These are phyloP conservation scores for Pristionchus maxplancki DNA, from an alignment of 2,888 invertebrate species.

Conservation along the genomic window DNA sequence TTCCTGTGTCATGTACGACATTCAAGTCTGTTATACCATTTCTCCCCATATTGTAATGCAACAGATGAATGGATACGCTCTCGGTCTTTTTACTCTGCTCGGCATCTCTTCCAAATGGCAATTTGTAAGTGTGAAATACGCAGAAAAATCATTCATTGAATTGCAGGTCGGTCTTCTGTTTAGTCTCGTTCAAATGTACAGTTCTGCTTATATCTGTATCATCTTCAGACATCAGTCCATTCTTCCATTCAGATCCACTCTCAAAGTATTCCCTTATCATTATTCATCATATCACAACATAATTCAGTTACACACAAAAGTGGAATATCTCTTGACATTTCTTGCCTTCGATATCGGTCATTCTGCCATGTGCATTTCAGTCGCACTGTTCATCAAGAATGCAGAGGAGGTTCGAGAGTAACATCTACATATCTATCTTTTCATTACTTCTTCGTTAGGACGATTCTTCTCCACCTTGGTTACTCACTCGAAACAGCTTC, in stretches of 20 bases:
- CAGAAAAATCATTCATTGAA: neutral
- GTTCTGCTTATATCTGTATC: constrained; percentile 34
- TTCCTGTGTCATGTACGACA: neutral
- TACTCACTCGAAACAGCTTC: neutral
- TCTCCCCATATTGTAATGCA: constrained; percentile 31
- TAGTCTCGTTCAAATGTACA: constrained; percentile 35
- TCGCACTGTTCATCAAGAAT: neutral
- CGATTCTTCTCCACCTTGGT: neutral
- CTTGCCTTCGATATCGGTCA: constrained; percentile 22
- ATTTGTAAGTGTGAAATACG: neutral
- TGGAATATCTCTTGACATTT: neutral
- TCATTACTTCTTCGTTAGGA: neutral
- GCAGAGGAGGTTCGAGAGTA: constrained; percentile 1
- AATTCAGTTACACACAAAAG: neutral
- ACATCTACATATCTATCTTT: neutral
- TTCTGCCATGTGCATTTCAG: neutral
- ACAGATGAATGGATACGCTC: neutral
- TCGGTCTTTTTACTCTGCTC: neutral
- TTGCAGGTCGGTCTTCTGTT: constrained; percentile 5
- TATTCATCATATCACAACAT: neutral
- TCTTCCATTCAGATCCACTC: neutral
- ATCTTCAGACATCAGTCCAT: constrained; percentile 36
- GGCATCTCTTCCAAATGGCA: constrained; percentile 16
- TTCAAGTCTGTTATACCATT: constrained; percentile 27
- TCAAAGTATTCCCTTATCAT: neutral